Base-by-base conservation (phyloP, 1,140 invertebrate species). In the Medauroidea extradentata region DNA sequence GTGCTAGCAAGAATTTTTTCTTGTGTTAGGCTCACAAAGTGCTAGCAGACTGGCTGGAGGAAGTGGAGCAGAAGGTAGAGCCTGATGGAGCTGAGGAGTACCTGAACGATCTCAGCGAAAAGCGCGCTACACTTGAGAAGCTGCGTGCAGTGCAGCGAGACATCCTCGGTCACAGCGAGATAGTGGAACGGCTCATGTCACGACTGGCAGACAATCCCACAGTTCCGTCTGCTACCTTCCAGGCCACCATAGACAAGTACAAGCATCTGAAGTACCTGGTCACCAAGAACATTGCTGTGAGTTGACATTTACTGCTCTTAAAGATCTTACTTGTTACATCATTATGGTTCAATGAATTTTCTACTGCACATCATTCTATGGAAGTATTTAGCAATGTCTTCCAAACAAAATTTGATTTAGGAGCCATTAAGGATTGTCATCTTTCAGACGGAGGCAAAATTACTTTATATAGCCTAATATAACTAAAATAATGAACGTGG, bases 51-150 rank as follows among this genome's bases (percentile, higher is more conserved):
- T 94, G 91, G 90, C 75, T 96, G 23, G 85, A 92, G 59, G 93
- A 95, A 65, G 83, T 90, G 50, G 87, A 92, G 67, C 81, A 84
- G n/a, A 92, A 93, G 74, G 81, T 92, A 2, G 83, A 86, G 65
- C 79, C 84, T 14, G 84, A 84, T 48, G 84, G 88, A 61, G 71
- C 72, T 50, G 62, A 75, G n/a, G 63, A 75, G n/a, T 62, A 67
- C 38, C 82, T 89, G 11, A 90, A 91, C 66, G 93, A 96, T 73
- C 76, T 96, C 9, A 89, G 89, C 59, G 94, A 96, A 67, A 96
- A 96, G 75, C 88, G 91, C 60, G 88, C 91, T 2, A 84, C 89
- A 18, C 66, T 93, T 2, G 91, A 94, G 68, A 94, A 93, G 71
- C 90, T 89, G 67, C 85, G 83, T 64, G 83, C 84, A 0, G 80